Evolutionary conservation across 2,888 invertebrate genomes (phyloP), one percentile per base, ranked within the genome.

Genomic region (Eupeodes luniger): DNA sequence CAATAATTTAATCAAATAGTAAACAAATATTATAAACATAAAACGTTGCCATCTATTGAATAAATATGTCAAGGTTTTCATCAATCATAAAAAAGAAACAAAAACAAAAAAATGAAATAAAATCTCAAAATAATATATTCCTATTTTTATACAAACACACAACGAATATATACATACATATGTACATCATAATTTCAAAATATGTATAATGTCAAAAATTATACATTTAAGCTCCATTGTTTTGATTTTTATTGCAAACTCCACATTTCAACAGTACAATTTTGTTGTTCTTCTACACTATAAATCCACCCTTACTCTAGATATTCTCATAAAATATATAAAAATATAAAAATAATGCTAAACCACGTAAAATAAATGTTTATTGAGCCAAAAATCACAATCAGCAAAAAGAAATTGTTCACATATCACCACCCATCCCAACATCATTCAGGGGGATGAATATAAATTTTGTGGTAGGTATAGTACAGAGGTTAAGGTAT

Each of bases 301-400:
- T 76, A 70, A 74, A 75, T 80, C 79, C 77, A 74, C 74, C 10
- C 64, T 5, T 5, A n/a, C 1, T 27, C 27, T 27, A 40, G 11
- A 36, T 14, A 16, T 27, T 47, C 27, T 47, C 59, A 47, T 47
- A 55, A 57, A 53, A 51, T 16, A 51, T 44, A 55, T 40, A 69
- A 55, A 11, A 72, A n/a, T 12, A 10, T 34, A 14, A 57, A 79
- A 76, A 69, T 64, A 55, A 69, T 80, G 61, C 70, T 76, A 88
- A 81, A 69, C 69, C 67, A 84, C 77, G 76, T 83, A 83, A 87
- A 87, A 84, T 80, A 87, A 87, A 87, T 84, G 74, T 85, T 81
- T 84, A 88, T 88, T 67, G 69, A 78, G 81, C 81, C 69, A 81
- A 78, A 75, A 66, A 82, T 70, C 47, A 67, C 74, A 75, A 57